A percentile compares a stretch with the other conserved stretches of the same genome.
phyloP scores from a whole-genome alignment of 2,888 invertebrate species.

The Chymomyza amoena region DNA sequence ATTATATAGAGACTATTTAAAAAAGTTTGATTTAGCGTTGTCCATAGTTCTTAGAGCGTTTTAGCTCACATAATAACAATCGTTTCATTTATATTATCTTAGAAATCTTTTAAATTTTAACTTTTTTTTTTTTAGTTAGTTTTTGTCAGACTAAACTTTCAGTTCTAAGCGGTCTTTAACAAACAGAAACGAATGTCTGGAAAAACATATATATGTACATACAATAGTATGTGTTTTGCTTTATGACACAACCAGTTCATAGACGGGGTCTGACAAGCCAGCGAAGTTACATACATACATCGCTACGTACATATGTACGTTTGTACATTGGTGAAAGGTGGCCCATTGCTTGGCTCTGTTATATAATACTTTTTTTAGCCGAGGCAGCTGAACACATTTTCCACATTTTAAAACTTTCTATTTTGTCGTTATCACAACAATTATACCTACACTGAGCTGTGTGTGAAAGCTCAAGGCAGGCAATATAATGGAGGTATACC shows the following conservation, averaged over 20 bases:
- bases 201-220: not conserved
- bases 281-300: not conserved
- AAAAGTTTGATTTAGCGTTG: too few species aligned
- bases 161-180: not conserved
- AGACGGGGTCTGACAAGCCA: not conserved
- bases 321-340: constrained; percentile 36
- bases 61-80: too few species aligned
- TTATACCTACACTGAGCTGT: constrained; percentile 12
- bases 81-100: too few species aligned
- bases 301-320: not conserved
- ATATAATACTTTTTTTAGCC: constrained; percentile 30
- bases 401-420: constrained; percentile 38
- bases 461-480: constrained; percentile 9
- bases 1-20: too few species aligned
- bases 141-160: too few species aligned
- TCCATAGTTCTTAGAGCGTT: too few species aligned
- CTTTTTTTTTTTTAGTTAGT: too few species aligned
- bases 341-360: constrained; percentile 21
- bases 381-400: constrained; percentile 38
- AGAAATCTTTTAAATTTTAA: too few species aligned
- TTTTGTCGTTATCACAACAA: constrained; percentile 23
- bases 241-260: constrained; percentile 34
- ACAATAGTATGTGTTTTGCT: constrained; percentile 4
- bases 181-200: not conserved
- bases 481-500: not conserved